Evolutionary conservation across 2,113 vertebrate species (phyloP), one percentile per base, ranked within the genome.

Genomic region (Felis catus): DNA sequence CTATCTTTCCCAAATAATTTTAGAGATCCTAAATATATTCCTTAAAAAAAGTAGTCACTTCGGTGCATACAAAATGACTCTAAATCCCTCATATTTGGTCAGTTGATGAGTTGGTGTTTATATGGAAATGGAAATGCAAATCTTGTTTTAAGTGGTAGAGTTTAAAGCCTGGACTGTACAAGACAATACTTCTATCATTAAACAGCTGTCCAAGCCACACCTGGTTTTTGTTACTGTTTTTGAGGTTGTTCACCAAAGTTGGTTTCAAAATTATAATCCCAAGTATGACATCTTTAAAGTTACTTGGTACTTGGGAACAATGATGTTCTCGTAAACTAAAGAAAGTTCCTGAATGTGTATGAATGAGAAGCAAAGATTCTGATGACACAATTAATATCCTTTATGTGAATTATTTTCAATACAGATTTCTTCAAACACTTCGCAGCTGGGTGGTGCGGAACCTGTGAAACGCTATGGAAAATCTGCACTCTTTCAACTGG

Each of bases 401-500:
- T 89, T 93, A 36, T 97, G 16, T 96, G 66, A 81, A 94, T 98
- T 97, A 25, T 98, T 98, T 98, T 93, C 96, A 95, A 98, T 92
- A 63, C 95, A 99, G 99, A 99, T 99, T 96, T 98, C 99, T 97
- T 99, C 99, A 96, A 99, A 99, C 97, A 98, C 98, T 94, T 99
- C 98, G 45, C 98, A 99, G 70, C 97, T 99, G 98, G 98, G 98
- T 97, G 98, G 98, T 96, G 98, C 98, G 13, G 99, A 99, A 89
- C 97, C 99, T 70, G 97, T 99, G 96, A 99, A 99, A 97, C 99
- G 98, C 97, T 99, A 98, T 98, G 99, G 99, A 95, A 99, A 99
- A 97, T 99, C 99, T 41, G 99, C 99, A 87, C 98, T 99, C 96
- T 99, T 99, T 98, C 99, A 99, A 82, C 97, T 99, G 97, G 99